Evolutionary conservation across 2,797 vertebrate species (phyloP).

Genomic region (Manis pentadactyla): DNA sequence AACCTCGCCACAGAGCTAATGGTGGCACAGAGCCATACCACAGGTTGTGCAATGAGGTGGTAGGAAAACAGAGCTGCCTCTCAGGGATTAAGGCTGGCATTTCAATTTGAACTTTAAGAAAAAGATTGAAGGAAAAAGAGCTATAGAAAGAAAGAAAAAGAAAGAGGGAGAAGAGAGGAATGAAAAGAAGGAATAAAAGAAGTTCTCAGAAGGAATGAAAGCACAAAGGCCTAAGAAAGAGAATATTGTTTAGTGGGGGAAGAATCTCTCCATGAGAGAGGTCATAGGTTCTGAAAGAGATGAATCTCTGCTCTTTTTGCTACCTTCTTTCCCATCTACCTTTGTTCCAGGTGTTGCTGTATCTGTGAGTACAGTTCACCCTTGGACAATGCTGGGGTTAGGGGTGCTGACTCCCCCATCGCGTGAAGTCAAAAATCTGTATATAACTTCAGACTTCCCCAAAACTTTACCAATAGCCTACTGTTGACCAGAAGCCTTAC

Average conservation of each 20-base stretch:
- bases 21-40: constrained; percentile 88
- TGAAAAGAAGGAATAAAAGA: not conserved
- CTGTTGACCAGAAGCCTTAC: too few relatives aligned
- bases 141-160: not conserved
- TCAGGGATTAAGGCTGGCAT: constrained; percentile 87
- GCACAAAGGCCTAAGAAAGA: not conserved
- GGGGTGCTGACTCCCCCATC: too few relatives aligned
- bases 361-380: not conserved
- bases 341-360: not conserved
- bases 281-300: not conserved
- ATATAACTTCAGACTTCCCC: too few relatives aligned
- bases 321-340: not conserved
- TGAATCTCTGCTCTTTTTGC: not conserved
- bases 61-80: constrained; percentile 87
- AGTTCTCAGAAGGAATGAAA: not conserved
- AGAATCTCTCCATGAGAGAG: not conserved
- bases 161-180: too few relatives aligned
- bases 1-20: constrained; percentile 84
- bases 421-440: too few relatives aligned
- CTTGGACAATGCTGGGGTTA: too few relatives aligned
- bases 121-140: constrained; percentile 66
- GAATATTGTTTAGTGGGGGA: not conserved
- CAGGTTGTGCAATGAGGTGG: constrained; percentile 87
- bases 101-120: constrained; percentile 84
- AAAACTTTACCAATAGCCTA: too few relatives aligned